Conservation (phyloP, 2,888 invertebrate species). For the Globia sparganii region DNA sequence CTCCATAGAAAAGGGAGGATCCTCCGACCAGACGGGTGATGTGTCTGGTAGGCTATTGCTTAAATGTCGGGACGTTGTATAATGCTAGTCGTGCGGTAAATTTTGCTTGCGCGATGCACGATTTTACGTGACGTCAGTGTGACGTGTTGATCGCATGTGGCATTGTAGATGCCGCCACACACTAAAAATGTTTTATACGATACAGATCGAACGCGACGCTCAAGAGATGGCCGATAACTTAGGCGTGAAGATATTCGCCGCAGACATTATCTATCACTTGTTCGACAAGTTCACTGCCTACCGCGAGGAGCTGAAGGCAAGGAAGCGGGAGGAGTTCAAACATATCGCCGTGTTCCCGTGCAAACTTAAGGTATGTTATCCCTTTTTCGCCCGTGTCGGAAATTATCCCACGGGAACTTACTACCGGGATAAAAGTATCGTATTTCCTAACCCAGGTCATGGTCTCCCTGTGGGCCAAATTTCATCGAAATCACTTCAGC, state of each 20-base stretch:
- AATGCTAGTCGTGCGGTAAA: not conserved
- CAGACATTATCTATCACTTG: constrained; percentile 99
- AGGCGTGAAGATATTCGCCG: constrained; percentile 98
- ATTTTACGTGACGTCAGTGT: not conserved
- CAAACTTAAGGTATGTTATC: constrained; percentile 93
- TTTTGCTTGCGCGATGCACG: not conserved
- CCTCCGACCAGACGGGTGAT: not conserved
- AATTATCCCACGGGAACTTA: not conserved
- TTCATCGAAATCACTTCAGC: not conserved
- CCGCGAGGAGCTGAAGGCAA: constrained; percentile 96
- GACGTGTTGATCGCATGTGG: not conserved
- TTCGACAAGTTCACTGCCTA: constrained; percentile 99
- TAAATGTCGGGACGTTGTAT: not conserved
- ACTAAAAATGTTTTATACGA: not conserved
- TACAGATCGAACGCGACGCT: constrained; percentile 96
- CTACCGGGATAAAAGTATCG: not conserved
- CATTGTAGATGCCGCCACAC: not conserved
- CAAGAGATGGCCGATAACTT: constrained; percentile 98
- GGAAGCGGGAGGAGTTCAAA: constrained; percentile 98
- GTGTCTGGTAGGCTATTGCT: not conserved
- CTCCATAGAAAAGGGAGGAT: not conserved
- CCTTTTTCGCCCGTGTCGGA: not conserved
- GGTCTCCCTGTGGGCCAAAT: not conserved
- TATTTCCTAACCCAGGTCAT: not conserved
- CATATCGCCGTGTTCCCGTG: constrained; percentile 99